Evolutionary conservation across 2,797 vertebrate species (phyloP).

Genomic region (Nyctibius grandis): DNA sequence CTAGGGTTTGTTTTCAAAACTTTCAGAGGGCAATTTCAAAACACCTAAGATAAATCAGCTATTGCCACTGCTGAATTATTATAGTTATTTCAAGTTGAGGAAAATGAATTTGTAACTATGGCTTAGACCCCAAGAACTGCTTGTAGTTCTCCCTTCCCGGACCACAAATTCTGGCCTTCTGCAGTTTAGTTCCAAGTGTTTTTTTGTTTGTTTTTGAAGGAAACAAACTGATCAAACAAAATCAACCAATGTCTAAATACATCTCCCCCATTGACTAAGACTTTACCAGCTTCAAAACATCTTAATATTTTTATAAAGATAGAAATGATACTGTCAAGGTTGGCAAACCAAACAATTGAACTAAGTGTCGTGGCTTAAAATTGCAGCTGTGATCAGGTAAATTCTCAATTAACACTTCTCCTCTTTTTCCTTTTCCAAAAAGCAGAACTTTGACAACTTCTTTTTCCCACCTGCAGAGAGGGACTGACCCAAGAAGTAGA

Average conservation of each 20-base stretch:
- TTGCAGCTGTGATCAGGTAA: constrained; percentile 46
- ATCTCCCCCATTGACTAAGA: background rate
- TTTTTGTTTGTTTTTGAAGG: constrained; percentile 8
- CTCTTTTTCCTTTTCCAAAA: constrained; percentile 51
- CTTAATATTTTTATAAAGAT: background rate
- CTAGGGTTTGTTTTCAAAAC: background rate
- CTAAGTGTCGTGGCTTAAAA: constrained; percentile 67
- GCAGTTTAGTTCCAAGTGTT: background rate
- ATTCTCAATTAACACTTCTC: constrained; percentile 55
- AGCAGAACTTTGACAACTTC: constrained; percentile 60
- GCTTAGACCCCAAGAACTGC: background rate
- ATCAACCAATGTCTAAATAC: background rate
- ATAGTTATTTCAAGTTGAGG: background rate
- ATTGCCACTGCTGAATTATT: constrained; percentile 6
- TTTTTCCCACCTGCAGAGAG: constrained; percentile 67
- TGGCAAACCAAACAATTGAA: constrained; percentile 74
- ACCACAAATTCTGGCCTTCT: background rate
- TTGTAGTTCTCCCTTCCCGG: constrained; percentile 7
- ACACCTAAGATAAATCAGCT: background rate
- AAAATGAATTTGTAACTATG: constrained; percentile 21
- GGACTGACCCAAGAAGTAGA: constrained; percentile 60
- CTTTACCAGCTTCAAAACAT: background rate
- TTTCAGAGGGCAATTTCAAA: constrained; percentile 43
- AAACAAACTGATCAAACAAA: background rate
- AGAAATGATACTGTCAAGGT: constrained; percentile 71